A percentile compares a stretch with the other conserved stretches of the same genome.
Evolutionary conservation across 2,888 invertebrate species (phyloP).

Genomic region (Tinea semifulvella): DNA sequence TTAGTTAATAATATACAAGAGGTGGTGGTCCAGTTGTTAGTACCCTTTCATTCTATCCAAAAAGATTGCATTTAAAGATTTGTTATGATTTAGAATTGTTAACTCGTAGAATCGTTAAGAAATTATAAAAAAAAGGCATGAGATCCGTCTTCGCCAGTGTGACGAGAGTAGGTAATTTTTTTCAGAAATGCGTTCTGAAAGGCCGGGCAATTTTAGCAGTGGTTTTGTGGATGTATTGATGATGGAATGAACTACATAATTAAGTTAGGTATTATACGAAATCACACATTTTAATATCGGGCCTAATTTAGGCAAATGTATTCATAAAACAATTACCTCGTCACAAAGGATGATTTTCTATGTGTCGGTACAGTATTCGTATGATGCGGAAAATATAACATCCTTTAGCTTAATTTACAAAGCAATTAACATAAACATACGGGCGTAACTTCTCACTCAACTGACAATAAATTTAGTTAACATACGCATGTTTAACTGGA

Average conservation of each 20-base stretch:
- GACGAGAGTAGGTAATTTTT: no score
- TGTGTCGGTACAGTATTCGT: neutral
- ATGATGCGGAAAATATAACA: slow-evolving; percentile 1
- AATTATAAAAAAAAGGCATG: no score
- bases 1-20: no score
- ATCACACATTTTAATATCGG: neutral
- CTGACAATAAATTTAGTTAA: slow-evolving; percentile 39
- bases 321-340: neutral
- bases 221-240: no score
- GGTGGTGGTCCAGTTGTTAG: no score
- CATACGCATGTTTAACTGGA: slow-evolving; percentile 27
- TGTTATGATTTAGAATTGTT: no score
- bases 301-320: neutral
- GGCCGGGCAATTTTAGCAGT: no score
- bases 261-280: neutral
- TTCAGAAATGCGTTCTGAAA: no score
- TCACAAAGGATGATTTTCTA: neutral
- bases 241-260: neutral
- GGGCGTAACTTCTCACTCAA: slow-evolving; percentile 29
- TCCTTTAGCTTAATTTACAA: slow-evolving; percentile 33
- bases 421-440: slow-evolving; percentile 36
- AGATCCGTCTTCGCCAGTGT: no score
- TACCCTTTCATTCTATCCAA: no score
- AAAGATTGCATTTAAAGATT: no score
- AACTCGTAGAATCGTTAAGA: no score